Conservation (phyloP, 2,797 vertebrate genomes). For the Myotis vivesi region DNA sequence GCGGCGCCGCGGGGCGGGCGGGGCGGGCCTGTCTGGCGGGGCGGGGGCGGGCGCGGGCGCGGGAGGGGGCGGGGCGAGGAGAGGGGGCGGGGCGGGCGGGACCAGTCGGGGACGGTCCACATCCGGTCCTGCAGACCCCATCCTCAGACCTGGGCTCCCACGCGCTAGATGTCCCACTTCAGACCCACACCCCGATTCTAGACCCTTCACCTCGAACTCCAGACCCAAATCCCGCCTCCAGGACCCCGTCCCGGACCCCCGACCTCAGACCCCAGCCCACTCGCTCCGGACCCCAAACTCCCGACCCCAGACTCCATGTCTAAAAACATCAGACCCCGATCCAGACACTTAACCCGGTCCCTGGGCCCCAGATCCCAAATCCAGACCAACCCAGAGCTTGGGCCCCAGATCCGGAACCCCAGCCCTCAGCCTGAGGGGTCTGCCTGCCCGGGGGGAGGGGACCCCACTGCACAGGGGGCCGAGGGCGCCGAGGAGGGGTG, state of each 20-base stretch:
- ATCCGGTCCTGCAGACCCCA: background rate
- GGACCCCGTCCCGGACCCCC: too few species aligned
- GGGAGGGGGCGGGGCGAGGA: accelerated
- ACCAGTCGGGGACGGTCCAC: accelerated
- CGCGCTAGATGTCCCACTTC: background rate
- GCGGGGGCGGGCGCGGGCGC: accelerated
- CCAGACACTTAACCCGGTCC: background rate
- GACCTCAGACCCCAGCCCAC: background rate
- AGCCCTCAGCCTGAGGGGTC: background rate
- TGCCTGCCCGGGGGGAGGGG: too few species aligned
- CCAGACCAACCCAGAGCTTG: background rate
- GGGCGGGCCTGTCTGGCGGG: background rate
- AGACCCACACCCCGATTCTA: too few species aligned
- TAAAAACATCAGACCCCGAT: background rate
- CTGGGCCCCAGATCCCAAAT: background rate
- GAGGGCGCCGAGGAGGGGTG: background rate
- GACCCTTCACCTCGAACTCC: too few species aligned
- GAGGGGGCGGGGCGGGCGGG: accelerated
- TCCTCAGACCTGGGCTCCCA: too few species aligned
- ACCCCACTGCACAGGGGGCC: background rate
- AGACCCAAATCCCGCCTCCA: too few species aligned
- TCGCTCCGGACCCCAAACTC: background rate
- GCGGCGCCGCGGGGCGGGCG: constrained; percentile 38
- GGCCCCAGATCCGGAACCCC: background rate
- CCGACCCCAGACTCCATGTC: too few species aligned